Evolutionary conservation across 1,140 invertebrate genomes (phyloP), one percentile per base, ranked within the genome.

Genomic region (Hyphantria cunea): DNA sequence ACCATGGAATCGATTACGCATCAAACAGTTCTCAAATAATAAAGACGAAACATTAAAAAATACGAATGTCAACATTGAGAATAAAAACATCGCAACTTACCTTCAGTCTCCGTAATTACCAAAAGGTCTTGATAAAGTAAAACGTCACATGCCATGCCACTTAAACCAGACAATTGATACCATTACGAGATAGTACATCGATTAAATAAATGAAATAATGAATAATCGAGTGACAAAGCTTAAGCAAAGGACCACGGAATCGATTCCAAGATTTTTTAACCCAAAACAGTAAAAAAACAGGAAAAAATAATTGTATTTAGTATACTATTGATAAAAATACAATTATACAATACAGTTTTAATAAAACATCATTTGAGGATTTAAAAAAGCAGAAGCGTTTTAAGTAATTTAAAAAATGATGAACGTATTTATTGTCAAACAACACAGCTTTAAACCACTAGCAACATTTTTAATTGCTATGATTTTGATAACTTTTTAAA

Each of bases 1-100:
- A 78, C 68, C 75, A 76, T 88, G 87, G 85, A 90, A 88, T 90
- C 87, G 85, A 90, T 86, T 84, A 70, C 85, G 82, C 75, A 65
- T 60, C 17, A 62, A 39, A 66, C 32, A 70, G 71, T 14, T 48
- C 45, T 44, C 37, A 69, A 41, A 55, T 55, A 62, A 39, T 61
- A 42, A 33, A 33, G 63, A 45, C 41, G 69, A 68, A 55, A 62
- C 69, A 39, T 52, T 70, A 64, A 11, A 55, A 72, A 72, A 72
- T 65, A 61, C 31, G 63, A 74, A 52, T 55, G 50, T 65, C 70
- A 48, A 73, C 66, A 77, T 68, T 64, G 53, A 67, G 60, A 70
- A 64, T 71, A 53, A 68, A 68, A 68, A 66, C 42, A 64, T 69
- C 15, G 34, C 34, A 53, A 89, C 86, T 87, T 89, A 89, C 86